Conservation (phyloP, 2,113 vertebrate genomes). For the Catharus minimus region DNA sequence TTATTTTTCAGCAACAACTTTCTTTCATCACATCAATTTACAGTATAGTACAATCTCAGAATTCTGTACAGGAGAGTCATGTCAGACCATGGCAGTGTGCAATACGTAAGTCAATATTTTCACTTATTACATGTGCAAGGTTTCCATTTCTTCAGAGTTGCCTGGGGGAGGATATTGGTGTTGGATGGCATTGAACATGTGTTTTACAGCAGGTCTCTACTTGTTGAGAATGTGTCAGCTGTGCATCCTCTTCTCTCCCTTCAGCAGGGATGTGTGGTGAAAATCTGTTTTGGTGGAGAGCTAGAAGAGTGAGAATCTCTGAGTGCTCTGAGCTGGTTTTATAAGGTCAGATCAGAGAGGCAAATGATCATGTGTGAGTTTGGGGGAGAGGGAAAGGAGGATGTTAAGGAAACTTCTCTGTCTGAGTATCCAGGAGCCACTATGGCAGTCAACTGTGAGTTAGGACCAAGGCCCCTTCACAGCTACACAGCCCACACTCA, state of each 20-base stretch:
- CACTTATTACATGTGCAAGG: background rate
- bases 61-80: conserved; percentile 97
- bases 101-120: conserved; percentile 87
- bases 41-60: conserved; percentile 99
- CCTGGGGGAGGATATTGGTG: background rate
- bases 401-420: background rate
- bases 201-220: background rate
- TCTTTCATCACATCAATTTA: conserved; percentile 98
- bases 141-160: background rate
- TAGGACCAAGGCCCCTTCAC: background rate
- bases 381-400: background rate
- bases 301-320: background rate
- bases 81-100: conserved; percentile 96
- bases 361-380: background rate
- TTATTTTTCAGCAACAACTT: conserved; percentile 88
- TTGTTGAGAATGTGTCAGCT: background rate
- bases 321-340: background rate
- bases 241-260: background rate
- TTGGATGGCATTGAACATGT: background rate
- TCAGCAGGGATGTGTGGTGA: background rate
- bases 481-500: background rate
- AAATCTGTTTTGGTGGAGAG: background rate
- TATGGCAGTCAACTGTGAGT: background rate
- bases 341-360: background rate
- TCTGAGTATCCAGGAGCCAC: background rate